Conservation (phyloP, 2,888 invertebrate species). For the Tribolium freemani region DNA sequence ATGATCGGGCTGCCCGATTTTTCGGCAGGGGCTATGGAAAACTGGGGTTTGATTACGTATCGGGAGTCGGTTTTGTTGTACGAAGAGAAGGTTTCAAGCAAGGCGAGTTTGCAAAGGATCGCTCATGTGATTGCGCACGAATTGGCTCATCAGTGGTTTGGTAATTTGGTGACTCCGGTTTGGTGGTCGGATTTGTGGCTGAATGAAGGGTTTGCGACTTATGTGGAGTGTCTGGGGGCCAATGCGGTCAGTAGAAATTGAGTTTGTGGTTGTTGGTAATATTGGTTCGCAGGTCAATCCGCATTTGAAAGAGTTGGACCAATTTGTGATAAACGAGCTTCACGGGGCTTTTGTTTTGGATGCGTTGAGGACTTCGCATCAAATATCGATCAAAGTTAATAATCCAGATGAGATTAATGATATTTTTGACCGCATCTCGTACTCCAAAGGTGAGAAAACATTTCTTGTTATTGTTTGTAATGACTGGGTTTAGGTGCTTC, state of each 20-base stretch:
- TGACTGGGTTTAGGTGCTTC: too few relatives aligned
- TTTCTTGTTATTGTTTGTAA: too few relatives aligned
- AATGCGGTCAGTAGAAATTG: constrained; percentile 70
- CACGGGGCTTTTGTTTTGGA: constrained; percentile 85
- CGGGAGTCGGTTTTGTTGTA: constrained; percentile 83
- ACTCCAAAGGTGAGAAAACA: too few relatives aligned
- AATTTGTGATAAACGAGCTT: constrained; percentile 83
- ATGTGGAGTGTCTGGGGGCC: constrained; percentile 80
- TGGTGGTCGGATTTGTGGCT: constrained; percentile 95
- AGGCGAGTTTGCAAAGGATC: constrained; percentile 78
- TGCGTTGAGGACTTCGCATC: constrained; percentile 86
- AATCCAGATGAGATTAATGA: constrained; percentile 92
- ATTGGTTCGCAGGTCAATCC: constrained; percentile 69
- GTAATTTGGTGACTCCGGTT: constrained; percentile 81
- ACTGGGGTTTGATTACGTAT: constrained; percentile 86
- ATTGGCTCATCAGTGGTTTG: constrained; percentile 87
- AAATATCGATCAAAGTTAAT: constrained; percentile 85
- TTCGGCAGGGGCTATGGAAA: constrained; percentile 91
- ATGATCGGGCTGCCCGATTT: constrained; percentile 96
- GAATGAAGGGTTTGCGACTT: constrained; percentile 88
- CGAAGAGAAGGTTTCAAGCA: constrained; percentile 78
- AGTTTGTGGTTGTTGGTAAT: neutral
- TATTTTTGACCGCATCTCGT: constrained; percentile 81
- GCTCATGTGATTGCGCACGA: constrained; percentile 87
- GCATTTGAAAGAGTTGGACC: constrained; percentile 83